Conservation (phyloP, 2,113 vertebrate species). For the Campylorhamphus procurvoides region DNA sequence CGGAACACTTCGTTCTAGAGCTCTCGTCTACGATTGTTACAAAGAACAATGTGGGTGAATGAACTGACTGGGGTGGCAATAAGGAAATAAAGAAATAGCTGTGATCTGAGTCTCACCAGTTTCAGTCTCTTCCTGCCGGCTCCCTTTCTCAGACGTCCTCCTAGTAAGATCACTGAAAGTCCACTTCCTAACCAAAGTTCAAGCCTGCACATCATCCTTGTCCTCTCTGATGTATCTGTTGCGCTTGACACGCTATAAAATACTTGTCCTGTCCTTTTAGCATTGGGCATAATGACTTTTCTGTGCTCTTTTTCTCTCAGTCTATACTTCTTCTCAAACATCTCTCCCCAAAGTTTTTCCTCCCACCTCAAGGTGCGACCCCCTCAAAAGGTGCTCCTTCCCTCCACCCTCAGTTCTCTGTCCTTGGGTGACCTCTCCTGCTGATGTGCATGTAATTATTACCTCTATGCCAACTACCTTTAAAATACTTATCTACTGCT, state of each 20-base stretch:
- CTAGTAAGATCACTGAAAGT: not conserved
- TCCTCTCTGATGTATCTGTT: not conserved
- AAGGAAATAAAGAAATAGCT: not conserved
- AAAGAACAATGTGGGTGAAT: not conserved
- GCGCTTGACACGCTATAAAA: not conserved
- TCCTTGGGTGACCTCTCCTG: not conserved
- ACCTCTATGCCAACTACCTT: not conserved
- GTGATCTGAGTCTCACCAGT: not conserved
- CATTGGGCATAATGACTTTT: not conserved
- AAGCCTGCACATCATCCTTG: not conserved
- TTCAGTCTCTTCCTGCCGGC: not conserved
- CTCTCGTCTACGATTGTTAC: not conserved
- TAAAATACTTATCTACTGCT: slow-evolving; percentile 7
- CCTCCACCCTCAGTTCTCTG: not conserved
- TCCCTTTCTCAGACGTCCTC: not conserved
- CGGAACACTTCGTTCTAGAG: not conserved
- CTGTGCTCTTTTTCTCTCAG: not conserved
- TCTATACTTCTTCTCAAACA: not conserved
- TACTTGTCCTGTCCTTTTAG: not conserved
- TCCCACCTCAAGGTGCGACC: not conserved
- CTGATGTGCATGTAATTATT: not conserved
- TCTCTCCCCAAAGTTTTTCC: not conserved
- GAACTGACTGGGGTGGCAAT: not conserved
- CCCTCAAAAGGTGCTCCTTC: not conserved
- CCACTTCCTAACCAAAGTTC: not conserved